Base-by-base conservation (phyloP, 1,140 invertebrate genomes). In the Orius laevigatus region DNA sequence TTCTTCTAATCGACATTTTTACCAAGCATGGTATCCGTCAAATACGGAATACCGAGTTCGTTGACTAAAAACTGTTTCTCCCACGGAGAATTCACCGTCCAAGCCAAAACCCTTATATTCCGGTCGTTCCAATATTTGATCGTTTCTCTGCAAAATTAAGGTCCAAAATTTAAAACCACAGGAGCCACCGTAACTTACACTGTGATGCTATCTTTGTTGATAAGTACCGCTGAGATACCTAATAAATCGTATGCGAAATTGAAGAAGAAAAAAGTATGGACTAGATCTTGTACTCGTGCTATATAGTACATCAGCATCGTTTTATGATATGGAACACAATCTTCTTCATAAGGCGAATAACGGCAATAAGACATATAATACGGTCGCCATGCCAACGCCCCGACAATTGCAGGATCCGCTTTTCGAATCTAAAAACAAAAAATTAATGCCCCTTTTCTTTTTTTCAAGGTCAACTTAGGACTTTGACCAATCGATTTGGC, bases 181-280 rank as follows among this genome's bases (percentile, higher is more conserved):
- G 53, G 32, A 53, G 43, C 12, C 59, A n/a, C n/a, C n/a, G n/a
- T n/a, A n/a, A 60, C 73, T 70, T 63, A 81, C 78, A 63, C 66
- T 60, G 70, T 75, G 16, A 80, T 61, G 9, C 66, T 66, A 56
- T 82, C 79, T 63, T 81, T 81, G 59, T 82, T 76, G 19, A 81
- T 56, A 4, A 82, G 58, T 11, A 82, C 68, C 11, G 72, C 70
- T 33, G 78, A 78, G 34, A 75, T 62, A 34, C 74, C 79, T 61
- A 69, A 57, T 48, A 70, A 56, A 61, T 66, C 70, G 58, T 70
- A 75, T 5, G 64, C 62, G 35, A 72, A 62, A 57, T 57, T 67
- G 41, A 62, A 50, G 62, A 79, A 68, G 14, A 70, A 56, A 65
- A 72, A 70, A 6, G 67, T 60, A 52, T 77, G 67, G 5, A 76